A percentile compares a stretch with the other conserved stretches of the same genome.
Conservation (phyloP, 2,888 invertebrate genomes). For the Cephus pygmeus region DNA sequence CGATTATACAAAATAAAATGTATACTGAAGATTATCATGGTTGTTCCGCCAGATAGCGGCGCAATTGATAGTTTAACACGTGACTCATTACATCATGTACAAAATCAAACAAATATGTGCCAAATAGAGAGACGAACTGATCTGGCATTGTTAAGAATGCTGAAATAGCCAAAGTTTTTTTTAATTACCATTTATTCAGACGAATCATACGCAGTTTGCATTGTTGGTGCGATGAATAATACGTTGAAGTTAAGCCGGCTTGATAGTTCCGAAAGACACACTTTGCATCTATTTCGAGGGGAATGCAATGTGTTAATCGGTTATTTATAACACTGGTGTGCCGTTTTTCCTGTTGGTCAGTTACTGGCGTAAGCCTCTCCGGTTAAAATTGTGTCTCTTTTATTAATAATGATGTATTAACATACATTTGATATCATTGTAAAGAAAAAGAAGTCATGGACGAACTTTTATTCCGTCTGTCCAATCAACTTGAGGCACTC, state of each 20-base stretch:
- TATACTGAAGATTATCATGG: neutral
- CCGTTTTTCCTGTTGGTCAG: slow-evolving; percentile 47
- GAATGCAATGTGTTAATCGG: slow-evolving; percentile 56
- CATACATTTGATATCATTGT: slow-evolving; percentile 13
- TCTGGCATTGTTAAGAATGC: slow-evolving; percentile 15
- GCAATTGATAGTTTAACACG: slow-evolving; percentile 5
- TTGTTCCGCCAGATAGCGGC: neutral
- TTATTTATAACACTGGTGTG: slow-evolving; percentile 59
- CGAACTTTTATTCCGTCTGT: slow-evolving; percentile 58
- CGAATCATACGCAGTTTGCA: neutral
- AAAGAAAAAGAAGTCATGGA: slow-evolving; percentile 49
- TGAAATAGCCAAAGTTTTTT: neutral
- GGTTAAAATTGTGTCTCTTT: slow-evolving; percentile 18
- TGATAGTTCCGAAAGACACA: slow-evolving; percentile 11
- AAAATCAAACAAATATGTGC: slow-evolving; percentile 33
- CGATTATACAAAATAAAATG: neutral
- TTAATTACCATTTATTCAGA: neutral
- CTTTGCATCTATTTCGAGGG: slow-evolving; percentile 58
- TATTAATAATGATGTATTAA: slow-evolving; percentile 22
- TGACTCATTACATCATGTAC: slow-evolving; percentile 32
- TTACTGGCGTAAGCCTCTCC: slow-evolving; percentile 14
- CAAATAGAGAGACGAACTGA: slow-evolving; percentile 22
- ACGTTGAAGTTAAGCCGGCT: neutral
- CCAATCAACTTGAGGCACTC: slow-evolving; percentile 56
- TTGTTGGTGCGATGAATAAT: neutral